These are phyloP conservation scores for Thamnophis sirtalis DNA, from an alignment of 2,113 vertebrate species.

Conservation along the genomic window DNA sequence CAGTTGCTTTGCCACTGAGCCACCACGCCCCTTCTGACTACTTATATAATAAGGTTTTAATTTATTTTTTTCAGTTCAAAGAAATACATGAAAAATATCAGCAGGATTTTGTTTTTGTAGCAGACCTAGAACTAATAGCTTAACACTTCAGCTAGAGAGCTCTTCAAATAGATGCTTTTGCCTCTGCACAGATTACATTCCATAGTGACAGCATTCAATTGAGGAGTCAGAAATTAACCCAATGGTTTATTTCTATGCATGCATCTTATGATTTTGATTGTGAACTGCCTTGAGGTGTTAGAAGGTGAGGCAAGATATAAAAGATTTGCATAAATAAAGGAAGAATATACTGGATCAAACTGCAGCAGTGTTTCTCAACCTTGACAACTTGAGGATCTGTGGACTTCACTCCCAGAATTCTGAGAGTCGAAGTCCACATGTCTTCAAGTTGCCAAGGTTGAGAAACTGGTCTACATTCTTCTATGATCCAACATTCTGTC, in stretches of 20 bases:
- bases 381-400: neutral
- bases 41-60: conserved; percentile 14
- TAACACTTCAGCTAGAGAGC: neutral
- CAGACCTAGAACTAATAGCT: neutral
- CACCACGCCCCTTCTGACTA: neutral
- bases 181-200: neutral
- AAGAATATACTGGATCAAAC: neutral
- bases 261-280: neutral
- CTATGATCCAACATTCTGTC: neutral
- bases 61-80: neutral
- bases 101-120: neutral
- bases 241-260: neutral
- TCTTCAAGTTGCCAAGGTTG: neutral
- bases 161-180: neutral
- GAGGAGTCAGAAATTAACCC: neutral
- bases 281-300: neutral
- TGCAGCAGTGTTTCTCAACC: neutral
- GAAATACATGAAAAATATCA: conserved; percentile 16
- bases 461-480: neutral
- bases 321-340: neutral
- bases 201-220: neutral
- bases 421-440: neutral
- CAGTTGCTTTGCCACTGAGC: too few relatives aligned
- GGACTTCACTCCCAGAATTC: neutral
- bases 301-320: neutral